Conservation (phyloP, 2,797 vertebrate species). For the Chelon labrosus region DNA sequence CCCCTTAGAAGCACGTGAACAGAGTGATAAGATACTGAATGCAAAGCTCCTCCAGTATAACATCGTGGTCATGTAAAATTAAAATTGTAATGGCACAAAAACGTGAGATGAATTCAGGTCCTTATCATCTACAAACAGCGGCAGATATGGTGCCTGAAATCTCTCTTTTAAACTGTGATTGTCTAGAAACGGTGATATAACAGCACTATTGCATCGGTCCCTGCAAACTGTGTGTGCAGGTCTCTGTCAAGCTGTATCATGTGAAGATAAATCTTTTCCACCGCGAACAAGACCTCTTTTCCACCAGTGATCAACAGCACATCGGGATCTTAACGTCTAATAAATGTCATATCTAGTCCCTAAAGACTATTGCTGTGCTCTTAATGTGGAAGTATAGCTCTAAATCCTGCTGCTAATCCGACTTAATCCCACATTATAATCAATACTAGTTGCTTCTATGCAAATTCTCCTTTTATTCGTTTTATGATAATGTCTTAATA, state of each 20-base stretch:
- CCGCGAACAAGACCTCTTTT: constrained; percentile 8
- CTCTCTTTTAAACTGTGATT: constrained; percentile 25
- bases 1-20: constrained; percentile 18
- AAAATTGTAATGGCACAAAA: constrained; percentile 34
- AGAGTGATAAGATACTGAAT: constrained; percentile 39
- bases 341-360: constrained; percentile 52
- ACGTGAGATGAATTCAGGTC: constrained; percentile 42
- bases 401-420: constrained; percentile 59
- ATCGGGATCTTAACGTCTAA: constrained; percentile 20
- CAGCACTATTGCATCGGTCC: neutral
- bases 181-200: constrained; percentile 13
- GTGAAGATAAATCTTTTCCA: constrained; percentile 4
- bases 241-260: constrained; percentile 6
- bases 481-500: constrained; percentile 64
- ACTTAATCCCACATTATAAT: constrained; percentile 59
- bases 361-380: constrained; percentile 30
- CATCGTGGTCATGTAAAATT: constrained; percentile 49
- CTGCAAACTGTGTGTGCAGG: constrained; percentile 6
- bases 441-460: constrained; percentile 56
- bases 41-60: constrained; percentile 19
- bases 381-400: constrained; percentile 53
- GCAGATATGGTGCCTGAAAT: constrained; percentile 18
- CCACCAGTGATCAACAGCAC: neutral
- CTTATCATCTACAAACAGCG: neutral
- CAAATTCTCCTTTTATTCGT: constrained; percentile 40